phyloP scores from a whole-genome alignment of 2,797 vertebrate species.

The Nyctibius grandis region DNA sequence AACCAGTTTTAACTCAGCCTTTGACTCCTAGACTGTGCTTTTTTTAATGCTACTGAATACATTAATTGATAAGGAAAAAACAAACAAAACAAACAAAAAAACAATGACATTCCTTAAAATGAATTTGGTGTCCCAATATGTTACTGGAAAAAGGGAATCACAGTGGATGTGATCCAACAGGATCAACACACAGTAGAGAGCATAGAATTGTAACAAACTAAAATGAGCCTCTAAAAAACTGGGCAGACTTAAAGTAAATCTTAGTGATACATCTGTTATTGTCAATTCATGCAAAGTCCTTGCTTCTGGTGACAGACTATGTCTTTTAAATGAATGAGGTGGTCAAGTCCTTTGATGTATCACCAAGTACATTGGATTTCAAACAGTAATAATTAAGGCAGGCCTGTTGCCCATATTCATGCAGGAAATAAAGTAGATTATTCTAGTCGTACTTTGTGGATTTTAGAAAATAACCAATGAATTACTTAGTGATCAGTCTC shows the following conservation, averaged over 20 bases:
- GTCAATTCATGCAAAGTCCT: not conserved
- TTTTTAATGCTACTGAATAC: not conserved
- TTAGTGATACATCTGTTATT: not conserved
- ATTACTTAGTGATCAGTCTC: not conserved
- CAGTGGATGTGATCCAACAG: no score
- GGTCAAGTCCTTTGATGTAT: not conserved
- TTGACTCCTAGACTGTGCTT: not conserved
- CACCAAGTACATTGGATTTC: not conserved
- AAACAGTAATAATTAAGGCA: not conserved
- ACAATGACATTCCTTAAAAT: not conserved
- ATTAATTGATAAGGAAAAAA: not conserved
- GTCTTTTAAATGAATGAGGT: not conserved
- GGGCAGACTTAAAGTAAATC: not conserved
- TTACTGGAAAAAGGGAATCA: not conserved
- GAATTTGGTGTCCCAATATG: not conserved
- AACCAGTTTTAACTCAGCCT: not conserved
- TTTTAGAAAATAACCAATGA: not conserved
- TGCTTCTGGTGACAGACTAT: not conserved
- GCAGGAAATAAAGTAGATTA: not conserved
- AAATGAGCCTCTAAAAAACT: not conserved
- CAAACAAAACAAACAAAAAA: accelerated
- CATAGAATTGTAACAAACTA: not conserved
- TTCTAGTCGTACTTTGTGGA: not conserved
- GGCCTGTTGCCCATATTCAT: not conserved
- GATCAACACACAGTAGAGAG: accelerated